Evolutionary conservation across 2,797 vertebrate species (phyloP).

Genomic region (Allobates femoralis): DNA sequence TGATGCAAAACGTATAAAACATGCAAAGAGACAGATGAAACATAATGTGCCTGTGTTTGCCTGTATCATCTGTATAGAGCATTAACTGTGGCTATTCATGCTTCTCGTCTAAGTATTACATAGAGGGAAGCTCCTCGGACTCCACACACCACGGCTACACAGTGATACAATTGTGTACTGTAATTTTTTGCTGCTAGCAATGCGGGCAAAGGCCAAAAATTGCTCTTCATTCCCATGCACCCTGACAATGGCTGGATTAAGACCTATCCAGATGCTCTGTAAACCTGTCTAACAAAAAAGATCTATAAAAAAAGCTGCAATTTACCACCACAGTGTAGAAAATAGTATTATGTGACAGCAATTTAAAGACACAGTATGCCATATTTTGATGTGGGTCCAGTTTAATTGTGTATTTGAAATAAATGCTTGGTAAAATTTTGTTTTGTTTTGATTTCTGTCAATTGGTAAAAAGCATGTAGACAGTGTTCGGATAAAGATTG

Average conservation of each 20-base stretch:
- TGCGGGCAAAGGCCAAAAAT: slow-evolving; percentile 44
- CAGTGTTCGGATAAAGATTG: not conserved
- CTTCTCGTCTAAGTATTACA: not conserved
- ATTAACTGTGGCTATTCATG: slow-evolving; percentile 20
- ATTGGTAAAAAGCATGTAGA: not conserved
- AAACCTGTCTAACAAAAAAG: slow-evolving; percentile 29
- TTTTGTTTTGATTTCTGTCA: not conserved
- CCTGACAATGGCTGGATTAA: slow-evolving; percentile 49
- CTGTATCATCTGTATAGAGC: not conserved
- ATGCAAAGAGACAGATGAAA: not conserved
- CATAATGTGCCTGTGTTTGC: not conserved
- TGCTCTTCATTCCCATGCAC: slow-evolving; percentile 42
- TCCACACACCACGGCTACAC: not conserved
- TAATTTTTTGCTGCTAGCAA: slow-evolving; percentile 45
- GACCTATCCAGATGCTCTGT: slow-evolving; percentile 31
- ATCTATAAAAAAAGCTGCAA: slow-evolving; percentile 13
- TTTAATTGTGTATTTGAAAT: not conserved
- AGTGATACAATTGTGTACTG: slow-evolving; percentile 45
- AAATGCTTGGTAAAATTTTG: not conserved
- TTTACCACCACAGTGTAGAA: not conserved
- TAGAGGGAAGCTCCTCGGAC: not conserved
- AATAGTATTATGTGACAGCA: not conserved
- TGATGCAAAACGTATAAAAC: not conserved
- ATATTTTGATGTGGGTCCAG: not conserved
- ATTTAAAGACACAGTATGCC: not conserved